phyloP scores from a whole-genome alignment of 2,113 vertebrate genomes.

The Nettapus auritus region DNA sequence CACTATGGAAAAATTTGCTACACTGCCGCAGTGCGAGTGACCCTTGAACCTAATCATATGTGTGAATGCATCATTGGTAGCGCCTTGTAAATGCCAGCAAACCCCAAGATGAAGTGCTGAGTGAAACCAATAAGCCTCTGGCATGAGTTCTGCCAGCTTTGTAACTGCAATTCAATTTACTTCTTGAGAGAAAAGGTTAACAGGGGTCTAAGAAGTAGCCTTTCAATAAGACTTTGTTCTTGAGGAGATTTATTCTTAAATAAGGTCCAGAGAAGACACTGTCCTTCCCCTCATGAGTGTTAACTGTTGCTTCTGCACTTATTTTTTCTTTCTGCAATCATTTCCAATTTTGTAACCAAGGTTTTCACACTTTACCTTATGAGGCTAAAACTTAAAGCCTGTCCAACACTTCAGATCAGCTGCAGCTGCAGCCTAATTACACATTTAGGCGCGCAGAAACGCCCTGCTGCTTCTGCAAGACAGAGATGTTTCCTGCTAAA shows the following conservation, averaged over 20 bases:
- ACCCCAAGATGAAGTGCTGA: neutral
- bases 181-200: conserved; percentile 41
- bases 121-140: neutral
- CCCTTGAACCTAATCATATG: neutral
- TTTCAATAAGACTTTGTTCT: neutral
- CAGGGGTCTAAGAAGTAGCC: neutral
- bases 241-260: conserved; percentile 12
- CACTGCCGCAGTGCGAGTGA: neutral
- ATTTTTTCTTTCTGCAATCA: neutral
- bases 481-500: neutral
- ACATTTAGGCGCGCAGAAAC: neutral
- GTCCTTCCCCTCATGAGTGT: neutral
- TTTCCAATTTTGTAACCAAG: neutral
- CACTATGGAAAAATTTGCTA: neutral
- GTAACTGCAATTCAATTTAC: conserved; percentile 31
- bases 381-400: neutral
- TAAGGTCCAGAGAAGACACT: conserved; percentile 6
- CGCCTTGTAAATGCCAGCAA: conserved; percentile 11
- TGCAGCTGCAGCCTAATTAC: neutral
- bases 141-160: conserved; percentile 18
- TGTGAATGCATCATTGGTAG: neutral
- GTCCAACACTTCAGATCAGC: neutral
- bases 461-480: neutral
- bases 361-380: neutral
- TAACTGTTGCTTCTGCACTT: neutral